These are phyloP conservation scores for Petrosia ficiformis DNA, from an alignment of 37 sponge, comb jelly and placozoan genomes.

Conservation along the genomic window DNA sequence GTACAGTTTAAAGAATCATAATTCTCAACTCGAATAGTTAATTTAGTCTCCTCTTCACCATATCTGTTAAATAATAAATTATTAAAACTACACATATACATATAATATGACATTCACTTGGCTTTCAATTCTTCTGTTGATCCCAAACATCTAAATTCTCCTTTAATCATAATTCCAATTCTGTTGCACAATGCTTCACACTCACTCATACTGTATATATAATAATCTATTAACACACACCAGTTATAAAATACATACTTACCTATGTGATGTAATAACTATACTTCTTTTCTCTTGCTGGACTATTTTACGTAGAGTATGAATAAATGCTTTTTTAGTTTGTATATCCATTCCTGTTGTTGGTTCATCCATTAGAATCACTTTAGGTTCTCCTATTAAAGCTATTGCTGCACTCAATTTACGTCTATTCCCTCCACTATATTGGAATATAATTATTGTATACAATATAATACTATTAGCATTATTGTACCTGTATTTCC, in stretches of 20 bases:
- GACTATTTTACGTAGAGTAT: conserved; percentile 48
- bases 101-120: conserved; percentile 36
- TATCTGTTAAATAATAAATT: neutral
- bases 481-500: conserved; percentile 66
- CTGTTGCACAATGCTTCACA: conserved; percentile 91
- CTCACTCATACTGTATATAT: conserved; percentile 78
- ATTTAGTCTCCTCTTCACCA: neutral
- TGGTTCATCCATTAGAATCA: conserved; percentile 75
- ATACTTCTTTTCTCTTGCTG: conserved; percentile 51
- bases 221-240: neutral
- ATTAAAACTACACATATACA: neutral
- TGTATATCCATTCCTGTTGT: conserved; percentile 87
- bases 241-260: neutral
- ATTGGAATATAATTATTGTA: neutral
- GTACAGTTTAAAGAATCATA: neutral
- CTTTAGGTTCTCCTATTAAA: conserved; percentile 61
- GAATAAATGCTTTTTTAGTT: conserved; percentile 69
- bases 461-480: neutral
- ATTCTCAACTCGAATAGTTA: neutral
- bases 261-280: conserved; percentile 77
- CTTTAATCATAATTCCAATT: conserved; percentile 90
- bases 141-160: conserved; percentile 86
- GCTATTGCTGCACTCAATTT: conserved; percentile 84
- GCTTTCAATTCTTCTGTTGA: conserved; percentile 78
- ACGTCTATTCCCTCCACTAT: conserved; percentile 77